Conservation (phyloP, 2,797 vertebrate genomes). For the Paguma larvata region DNA sequence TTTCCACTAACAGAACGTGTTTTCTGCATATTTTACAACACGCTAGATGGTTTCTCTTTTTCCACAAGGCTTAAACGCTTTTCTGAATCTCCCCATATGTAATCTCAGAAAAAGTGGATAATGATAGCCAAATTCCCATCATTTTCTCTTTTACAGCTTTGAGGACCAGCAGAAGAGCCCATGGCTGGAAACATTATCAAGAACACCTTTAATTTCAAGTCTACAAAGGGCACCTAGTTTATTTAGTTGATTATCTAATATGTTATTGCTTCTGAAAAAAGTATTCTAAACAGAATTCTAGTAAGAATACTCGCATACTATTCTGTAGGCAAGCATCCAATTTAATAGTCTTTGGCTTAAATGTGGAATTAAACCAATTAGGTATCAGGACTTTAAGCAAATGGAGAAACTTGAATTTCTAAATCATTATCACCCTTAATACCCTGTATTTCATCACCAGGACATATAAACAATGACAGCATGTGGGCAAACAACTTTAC, state of each 20-base stretch:
- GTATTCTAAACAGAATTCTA: constrained; percentile 53
- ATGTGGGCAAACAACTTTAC: not conserved
- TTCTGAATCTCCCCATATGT: not conserved
- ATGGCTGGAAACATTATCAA: not conserved
- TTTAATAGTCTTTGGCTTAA: constrained; percentile 70
- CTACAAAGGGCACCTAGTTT: not conserved
- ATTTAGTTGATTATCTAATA: not conserved
- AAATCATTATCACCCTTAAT: constrained; percentile 50
- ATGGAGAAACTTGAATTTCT: constrained; percentile 50
- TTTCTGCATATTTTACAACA: constrained; percentile 9
- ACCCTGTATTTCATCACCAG: constrained; percentile 31
- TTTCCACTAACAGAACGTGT: not conserved
- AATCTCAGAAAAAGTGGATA: not conserved
- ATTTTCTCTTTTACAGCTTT: constrained; percentile 4
- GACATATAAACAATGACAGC: not conserved
- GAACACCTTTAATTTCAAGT: constrained; percentile 45
- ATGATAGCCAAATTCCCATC: not conserved
- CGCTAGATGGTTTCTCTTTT: not conserved
- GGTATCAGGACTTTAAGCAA: constrained; percentile 17
- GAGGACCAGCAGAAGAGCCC: not conserved
- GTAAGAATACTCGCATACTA: constrained; percentile 22
- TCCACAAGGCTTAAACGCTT: constrained; percentile 14
- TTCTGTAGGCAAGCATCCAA: constrained; percentile 51
- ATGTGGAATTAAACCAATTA: constrained; percentile 70
- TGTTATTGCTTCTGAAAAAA: constrained; percentile 51